Conservation (phyloP, 2,113 vertebrate genomes). For the Syngnathus scovelli region DNA sequence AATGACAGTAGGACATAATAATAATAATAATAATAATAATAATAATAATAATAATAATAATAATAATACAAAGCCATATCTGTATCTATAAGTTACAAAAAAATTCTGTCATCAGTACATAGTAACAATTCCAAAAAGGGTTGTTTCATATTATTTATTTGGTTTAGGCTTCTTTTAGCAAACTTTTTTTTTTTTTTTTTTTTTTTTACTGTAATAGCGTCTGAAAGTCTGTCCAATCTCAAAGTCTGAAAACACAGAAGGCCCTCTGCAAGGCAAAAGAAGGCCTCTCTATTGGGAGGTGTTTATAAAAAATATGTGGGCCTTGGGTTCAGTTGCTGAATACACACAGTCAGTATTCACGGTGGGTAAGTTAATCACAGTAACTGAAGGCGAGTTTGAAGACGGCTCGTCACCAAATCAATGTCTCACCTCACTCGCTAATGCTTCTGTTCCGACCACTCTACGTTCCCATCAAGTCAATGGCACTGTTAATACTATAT, state of each 20-base stretch:
- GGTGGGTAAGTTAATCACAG: not conserved
- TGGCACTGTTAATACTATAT: conserved; percentile 90
- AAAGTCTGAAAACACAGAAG: not conserved
- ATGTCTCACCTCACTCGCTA: conserved; percentile 67
- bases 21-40: no score
- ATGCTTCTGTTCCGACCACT: conserved; percentile 78
- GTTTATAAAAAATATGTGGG: not conserved
- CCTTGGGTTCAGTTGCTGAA: not conserved
- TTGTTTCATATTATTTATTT: not conserved
- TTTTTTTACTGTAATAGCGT: not conserved
- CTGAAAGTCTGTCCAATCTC: not conserved
- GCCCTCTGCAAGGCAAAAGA: not conserved
- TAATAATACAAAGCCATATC: no score
- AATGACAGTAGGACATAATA: no score
- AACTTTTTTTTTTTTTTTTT: no score
- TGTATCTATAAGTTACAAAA: not conserved
- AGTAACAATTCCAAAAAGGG: not conserved
- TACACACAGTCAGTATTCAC: not conserved
- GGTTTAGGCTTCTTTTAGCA: not conserved
- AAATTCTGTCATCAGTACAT: not conserved
- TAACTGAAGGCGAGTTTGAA: conserved; percentile 36
- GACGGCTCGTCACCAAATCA: conserved; percentile 65
- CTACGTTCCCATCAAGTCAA: conserved; percentile 85
- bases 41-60: no score
- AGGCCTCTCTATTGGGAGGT: not conserved